Evolutionary conservation across 2,797 vertebrate genomes (phyloP).

Genomic region (Enteromius unitaeniatus): DNA sequence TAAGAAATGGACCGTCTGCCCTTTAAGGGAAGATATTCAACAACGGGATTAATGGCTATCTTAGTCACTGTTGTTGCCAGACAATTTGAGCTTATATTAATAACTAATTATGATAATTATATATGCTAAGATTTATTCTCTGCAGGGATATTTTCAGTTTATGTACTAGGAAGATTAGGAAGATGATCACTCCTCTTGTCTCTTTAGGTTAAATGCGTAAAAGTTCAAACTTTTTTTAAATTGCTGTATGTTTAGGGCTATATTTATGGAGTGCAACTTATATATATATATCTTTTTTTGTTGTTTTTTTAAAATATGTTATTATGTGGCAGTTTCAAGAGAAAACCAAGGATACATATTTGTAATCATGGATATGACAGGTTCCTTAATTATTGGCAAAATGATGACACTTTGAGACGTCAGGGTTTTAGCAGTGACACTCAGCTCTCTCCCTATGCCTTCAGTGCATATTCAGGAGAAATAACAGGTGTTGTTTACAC

Average conservation of each 20-base stretch:
- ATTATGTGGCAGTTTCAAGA: neutral
- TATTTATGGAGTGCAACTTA: neutral
- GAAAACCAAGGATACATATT: neutral
- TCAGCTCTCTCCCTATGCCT: neutral
- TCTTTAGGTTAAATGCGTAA: neutral
- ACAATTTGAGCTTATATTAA: constrained; percentile 17
- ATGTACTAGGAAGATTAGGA: constrained; percentile 45
- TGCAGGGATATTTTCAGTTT: constrained; percentile 46
- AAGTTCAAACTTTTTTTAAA: neutral
- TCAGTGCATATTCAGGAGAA: neutral
- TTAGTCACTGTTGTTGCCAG: neutral
- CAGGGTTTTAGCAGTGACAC: neutral
- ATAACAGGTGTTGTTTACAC: constrained; percentile 42
- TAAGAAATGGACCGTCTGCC: neutral
- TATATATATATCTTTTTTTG: neutral
- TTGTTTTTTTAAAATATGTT: too few species aligned
- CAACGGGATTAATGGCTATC: neutral
- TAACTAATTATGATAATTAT: constrained; percentile 5
- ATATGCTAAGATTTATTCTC: neutral
- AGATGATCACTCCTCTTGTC: constrained; percentile 17
- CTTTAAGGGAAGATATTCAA: constrained; percentile 5
- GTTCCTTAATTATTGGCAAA: too few species aligned
- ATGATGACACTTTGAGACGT: neutral
- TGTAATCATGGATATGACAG: neutral
- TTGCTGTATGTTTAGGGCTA: neutral